A percentile compares a stretch with the other conserved stretches of the same genome.
phyloP scores from a whole-genome alignment of 2,888 invertebrate genomes.

The Andricus curvator region DNA sequence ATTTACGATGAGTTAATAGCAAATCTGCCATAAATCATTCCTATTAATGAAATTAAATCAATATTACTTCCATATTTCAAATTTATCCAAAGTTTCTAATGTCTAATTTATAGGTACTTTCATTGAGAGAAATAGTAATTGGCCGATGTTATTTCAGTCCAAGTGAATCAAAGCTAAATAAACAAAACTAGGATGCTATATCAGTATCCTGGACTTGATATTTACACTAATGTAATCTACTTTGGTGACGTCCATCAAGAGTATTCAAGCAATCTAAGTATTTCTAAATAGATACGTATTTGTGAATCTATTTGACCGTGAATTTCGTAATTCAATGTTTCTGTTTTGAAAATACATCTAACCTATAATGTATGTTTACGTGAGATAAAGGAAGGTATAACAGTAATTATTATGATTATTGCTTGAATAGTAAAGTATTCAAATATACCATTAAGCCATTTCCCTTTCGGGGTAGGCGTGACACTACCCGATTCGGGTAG shows the following conservation, averaged over 20 bases:
- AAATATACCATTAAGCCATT: too few relatives aligned
- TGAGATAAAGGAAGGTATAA: not conserved
- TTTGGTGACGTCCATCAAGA: not conserved
- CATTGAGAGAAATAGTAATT: not conserved
- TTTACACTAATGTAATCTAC: slow-evolving; percentile 20
- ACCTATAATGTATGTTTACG: not conserved
- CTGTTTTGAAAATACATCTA: not conserved
- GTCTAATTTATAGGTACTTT: too few relatives aligned
- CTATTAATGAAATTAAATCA: too few relatives aligned
- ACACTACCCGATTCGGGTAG: too few relatives aligned
- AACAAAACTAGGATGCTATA: not conserved
- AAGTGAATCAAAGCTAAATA: slow-evolving; percentile 9
- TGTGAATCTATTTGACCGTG: not conserved
- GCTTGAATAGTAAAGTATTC: too few relatives aligned
- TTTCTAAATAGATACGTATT: not conserved
- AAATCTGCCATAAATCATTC: too few relatives aligned
- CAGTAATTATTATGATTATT: not conserved
- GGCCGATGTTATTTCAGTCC: not conserved
- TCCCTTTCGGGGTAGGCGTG: too few relatives aligned
- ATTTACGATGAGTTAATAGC: too few relatives aligned
- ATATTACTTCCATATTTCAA: too few relatives aligned
- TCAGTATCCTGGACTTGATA: not conserved
- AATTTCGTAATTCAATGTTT: not conserved
- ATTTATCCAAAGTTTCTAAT: too few relatives aligned
- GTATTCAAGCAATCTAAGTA: not conserved